These are phyloP conservation scores for Ypsolopha sequella DNA, from an alignment of 2,888 invertebrate species.

Conservation along the genomic window DNA sequence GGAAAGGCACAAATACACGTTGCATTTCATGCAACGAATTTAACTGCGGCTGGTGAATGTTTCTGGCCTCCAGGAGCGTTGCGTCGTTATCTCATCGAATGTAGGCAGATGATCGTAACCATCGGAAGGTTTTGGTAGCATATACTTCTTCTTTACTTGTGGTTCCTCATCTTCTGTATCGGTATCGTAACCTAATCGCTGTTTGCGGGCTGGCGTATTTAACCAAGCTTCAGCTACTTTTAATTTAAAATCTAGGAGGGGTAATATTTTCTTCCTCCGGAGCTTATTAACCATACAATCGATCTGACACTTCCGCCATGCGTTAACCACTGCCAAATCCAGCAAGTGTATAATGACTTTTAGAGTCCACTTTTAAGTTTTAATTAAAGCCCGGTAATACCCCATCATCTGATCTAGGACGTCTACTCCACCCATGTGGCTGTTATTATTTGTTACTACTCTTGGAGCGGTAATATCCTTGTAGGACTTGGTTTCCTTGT, in stretches of 20 bases:
- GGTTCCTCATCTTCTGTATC: not conserved
- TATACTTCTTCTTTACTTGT: not conserved
- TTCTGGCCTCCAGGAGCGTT: slow-evolving; percentile 16
- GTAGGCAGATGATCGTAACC: slow-evolving; percentile 18
- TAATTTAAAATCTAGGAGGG: slow-evolving; percentile 10
- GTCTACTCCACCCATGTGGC: slow-evolving; percentile 6
- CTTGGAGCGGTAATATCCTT: too few species aligned
- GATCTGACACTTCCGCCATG: slow-evolving; percentile 17
- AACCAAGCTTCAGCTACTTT: slow-evolving; percentile 10
- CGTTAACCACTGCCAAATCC: slow-evolving; percentile 17
- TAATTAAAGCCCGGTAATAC: slow-evolving; percentile 19
- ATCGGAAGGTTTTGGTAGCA: slow-evolving; percentile 13
- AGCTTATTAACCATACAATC: slow-evolving; percentile 5
- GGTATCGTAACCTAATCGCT: too few species aligned
- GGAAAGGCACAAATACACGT: too few species aligned
- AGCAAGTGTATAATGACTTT: slow-evolving; percentile 20
- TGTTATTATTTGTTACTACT: too few species aligned
- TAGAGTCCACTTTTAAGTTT: slow-evolving; percentile 23
- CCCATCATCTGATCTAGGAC: slow-evolving; percentile 16
- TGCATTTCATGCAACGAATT: too few species aligned
- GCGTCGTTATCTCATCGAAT: slow-evolving; percentile 15
- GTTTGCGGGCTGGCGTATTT: slow-evolving; percentile 2
- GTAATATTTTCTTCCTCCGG: slow-evolving; percentile 3
- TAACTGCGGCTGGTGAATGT: slow-evolving; percentile 10
- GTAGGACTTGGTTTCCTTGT: too few species aligned